A percentile compares a stretch with the other conserved stretches of the same genome.
phyloP scores from a whole-genome alignment of 2,113 vertebrate species.

The Origma solitaria region DNA sequence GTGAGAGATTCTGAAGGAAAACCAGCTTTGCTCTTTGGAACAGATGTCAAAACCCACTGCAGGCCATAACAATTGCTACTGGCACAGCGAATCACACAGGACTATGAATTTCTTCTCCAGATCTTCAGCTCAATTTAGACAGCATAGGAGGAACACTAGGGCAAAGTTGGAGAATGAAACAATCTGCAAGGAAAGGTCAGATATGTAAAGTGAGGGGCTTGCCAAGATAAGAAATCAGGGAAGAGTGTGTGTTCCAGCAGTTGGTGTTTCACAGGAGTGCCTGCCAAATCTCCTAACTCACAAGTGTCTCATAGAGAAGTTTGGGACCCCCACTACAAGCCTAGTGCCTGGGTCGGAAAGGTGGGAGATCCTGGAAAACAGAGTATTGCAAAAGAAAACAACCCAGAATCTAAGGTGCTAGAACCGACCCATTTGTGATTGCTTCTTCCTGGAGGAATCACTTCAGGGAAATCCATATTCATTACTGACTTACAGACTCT shows the following conservation, averaged over 20 bases:
- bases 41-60: not conserved
- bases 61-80: not conserved
- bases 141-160: not conserved
- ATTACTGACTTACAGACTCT: not conserved
- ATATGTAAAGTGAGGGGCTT: not conserved
- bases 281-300: not conserved
- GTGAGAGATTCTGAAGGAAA: constrained; percentile 6
- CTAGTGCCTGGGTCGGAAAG: not conserved
- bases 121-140: not conserved
- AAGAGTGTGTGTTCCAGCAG: not conserved
- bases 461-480: not conserved
- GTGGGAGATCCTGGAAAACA: not conserved
- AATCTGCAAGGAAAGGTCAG: not conserved
- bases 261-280: not conserved
- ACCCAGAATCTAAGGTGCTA: not conserved
- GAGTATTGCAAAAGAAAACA: not conserved
- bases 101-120: not conserved
- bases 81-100: not conserved
- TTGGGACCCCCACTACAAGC: not conserved
- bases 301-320: not conserved
- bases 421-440: not conserved
- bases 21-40: not conserved
- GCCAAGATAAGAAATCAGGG: not conserved
- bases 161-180: not conserved
- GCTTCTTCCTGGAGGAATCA: not conserved